Percentiles rank a stretch among this genome's conserved stretches.
phyloP scores from a whole-genome alignment of 2,797 vertebrate species.

The Champsocephalus gunnari region DNA sequence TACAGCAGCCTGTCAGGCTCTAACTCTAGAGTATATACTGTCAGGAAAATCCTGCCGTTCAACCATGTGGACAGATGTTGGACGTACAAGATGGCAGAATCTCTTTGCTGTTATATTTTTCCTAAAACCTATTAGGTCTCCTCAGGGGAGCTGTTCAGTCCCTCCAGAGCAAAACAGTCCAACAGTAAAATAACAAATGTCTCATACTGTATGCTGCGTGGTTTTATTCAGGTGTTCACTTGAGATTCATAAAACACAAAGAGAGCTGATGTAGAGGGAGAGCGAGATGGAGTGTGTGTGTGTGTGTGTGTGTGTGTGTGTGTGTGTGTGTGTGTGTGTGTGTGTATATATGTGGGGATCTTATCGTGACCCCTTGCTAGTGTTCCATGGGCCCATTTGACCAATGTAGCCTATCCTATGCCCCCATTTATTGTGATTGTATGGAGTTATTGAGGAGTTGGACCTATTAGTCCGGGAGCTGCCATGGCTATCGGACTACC shows the following conservation, averaged over 20 bases:
- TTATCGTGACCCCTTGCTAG: slow-evolving; percentile 66
- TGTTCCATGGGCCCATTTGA: slow-evolving; percentile 81
- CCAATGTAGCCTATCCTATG: slow-evolving; percentile 72
- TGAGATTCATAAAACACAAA: slow-evolving; percentile 62
- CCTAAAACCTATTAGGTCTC: slow-evolving; percentile 68
- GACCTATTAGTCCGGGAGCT: slow-evolving; percentile 84
- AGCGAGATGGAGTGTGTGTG: background rate
- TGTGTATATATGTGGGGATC: slow-evolving; percentile 27
- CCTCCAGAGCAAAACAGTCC: slow-evolving; percentile 57
- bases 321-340: background rate
- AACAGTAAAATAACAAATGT: slow-evolving; percentile 58
- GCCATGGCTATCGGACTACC: slow-evolving; percentile 79
- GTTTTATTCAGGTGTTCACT: slow-evolving; percentile 62
- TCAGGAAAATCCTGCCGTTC: slow-evolving; percentile 72
- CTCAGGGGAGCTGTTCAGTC: slow-evolving; percentile 67
- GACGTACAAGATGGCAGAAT: slow-evolving; percentile 77
- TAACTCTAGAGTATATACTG: slow-evolving; percentile 48
- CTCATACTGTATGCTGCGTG: slow-evolving; percentile 21
- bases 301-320: slow-evolving; percentile 28
- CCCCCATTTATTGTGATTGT: slow-evolving; percentile 83
- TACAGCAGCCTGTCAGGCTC: slow-evolving; percentile 58
- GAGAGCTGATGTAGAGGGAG: slow-evolving; percentile 16
- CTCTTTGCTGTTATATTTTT: slow-evolving; percentile 66
- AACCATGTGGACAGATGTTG: slow-evolving; percentile 78
- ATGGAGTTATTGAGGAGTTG: slow-evolving; percentile 82